Evolutionary conservation across 53 echinoderm and acorn worm species (phyloP), one percentile per base, ranked within the genome.

Genomic region (Luidia sarsii): DNA sequence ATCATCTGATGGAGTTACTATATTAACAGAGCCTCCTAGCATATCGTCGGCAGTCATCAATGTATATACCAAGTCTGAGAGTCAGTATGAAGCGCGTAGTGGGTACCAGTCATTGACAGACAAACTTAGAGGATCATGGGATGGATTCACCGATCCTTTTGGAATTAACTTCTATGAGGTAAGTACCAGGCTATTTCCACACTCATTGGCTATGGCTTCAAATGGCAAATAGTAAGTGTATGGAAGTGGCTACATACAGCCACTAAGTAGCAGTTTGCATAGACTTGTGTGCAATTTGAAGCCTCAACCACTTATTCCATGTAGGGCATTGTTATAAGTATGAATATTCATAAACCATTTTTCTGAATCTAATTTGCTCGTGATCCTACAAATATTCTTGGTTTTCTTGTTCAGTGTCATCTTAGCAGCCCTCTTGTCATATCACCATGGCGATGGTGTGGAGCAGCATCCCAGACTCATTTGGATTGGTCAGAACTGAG

Each of bases 1-100:
- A 48, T 62, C 85, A 27, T 72, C 72, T 22, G 53, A 86, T 39
- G 86, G 86, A 1, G 49, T 86, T 13, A 86, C 86, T 28, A 80
- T 86, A 35, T 41, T 86, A 63, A 85, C 85, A 50, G 27, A 55
- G 50, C 63, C 71, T 0, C 74, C 75, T 16, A 51, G 75, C 11
- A 32, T 64, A 31, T 41, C 46, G 9, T 15, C 31, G 25, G 85
- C 85, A 9, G 65, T 54, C 16, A 56, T 85, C 31, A 31, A 73
- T n/a, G 51, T 85, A n/a, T 61, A 55, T 14, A 19, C 77, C 1
- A 4, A 33, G 54, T 85, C 85, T 20, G 53, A 65, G 37, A 85
- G 65, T 31, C 65, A 35, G 36, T 85, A 85, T 38, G 25, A 28
- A 31, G 23, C 52, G 18, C 57, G 30, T 1, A 27, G 60, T 22